Evolutionary conservation across 2,797 vertebrate genomes (phyloP), one percentile per base, ranked within the genome.

Genomic region (Ctenosaura bakeri): DNA sequence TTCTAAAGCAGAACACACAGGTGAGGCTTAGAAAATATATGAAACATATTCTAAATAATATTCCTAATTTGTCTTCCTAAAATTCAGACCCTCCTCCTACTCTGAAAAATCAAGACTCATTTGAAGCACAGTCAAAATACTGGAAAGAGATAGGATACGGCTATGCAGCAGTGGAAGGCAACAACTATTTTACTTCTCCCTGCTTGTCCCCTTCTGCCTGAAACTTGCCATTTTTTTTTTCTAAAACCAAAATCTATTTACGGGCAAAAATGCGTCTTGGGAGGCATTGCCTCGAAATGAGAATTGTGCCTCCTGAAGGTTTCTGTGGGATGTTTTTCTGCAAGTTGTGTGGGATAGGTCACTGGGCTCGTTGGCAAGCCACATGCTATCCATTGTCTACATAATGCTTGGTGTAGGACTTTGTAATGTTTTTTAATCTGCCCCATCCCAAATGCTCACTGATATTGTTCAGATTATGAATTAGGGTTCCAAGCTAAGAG

Each of bases 1-100:
- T 89, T 90, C 26, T 71, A 88, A n/a, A 91, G 14, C 50, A 56
- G 79, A 84, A 74, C 13, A 71, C 52, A 35, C 18, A 42, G 4
- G 66, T 26, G 6, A 59, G 8, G 52, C n/a, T 88, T 9, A 56
- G 83, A 42, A 1, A 1, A 6, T 26, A 73, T 83, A 92, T 92
- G 66, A 84, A 91, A 64, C 2, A 16, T 5, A 85, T 22, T 3
- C 16, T 78, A 90, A 81, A 56, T 20, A 7, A 1, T 6, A 69
- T 66, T 10, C 8, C 14, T 13, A 18, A 29, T 85, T 62, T 78
- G 24, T 35, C 20, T 16, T 35, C 29, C 0, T n/a, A 46, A 35
- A 50, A 54, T 26, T 29, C 69, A 35, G 5, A 35, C 18, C 29
- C 9, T 1, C 0, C 22, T 59, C 46, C 12, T 24, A 18, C 16